Conservation (phyloP, 2,113 vertebrate species). For the Thinocorus orbignyianus region DNA sequence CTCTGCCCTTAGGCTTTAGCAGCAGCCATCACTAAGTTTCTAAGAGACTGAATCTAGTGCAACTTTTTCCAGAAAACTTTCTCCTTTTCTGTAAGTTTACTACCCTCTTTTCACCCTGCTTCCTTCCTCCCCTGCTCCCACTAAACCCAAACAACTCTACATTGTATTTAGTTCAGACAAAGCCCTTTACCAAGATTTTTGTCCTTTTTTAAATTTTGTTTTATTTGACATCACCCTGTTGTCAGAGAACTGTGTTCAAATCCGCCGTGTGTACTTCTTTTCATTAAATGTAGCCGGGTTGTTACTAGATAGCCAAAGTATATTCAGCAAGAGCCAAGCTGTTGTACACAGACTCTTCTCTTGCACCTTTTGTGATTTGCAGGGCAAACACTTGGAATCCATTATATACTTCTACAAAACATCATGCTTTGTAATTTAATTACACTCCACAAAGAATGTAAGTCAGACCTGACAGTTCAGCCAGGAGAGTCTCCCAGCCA, state of each 20-base stretch:
- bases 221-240: conserved; percentile 55
- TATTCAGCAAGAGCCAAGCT: neutral
- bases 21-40: neutral
- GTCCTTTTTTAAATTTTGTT: neutral
- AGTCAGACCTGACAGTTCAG: neutral
- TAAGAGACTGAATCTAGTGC: neutral
- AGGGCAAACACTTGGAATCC: neutral
- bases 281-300: neutral
- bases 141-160: conserved; percentile 46
- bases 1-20: neutral
- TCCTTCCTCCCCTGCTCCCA: neutral
- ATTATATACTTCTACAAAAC: neutral
- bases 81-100: conserved; percentile 44
- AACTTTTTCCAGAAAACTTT: neutral
- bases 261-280: neutral
- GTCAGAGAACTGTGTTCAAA: conserved; percentile 9
- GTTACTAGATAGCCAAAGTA: neutral
- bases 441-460: neutral
- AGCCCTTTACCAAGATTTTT: conserved; percentile 37
- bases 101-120: neutral
- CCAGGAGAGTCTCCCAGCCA: neutral
- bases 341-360: neutral
- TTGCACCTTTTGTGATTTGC: neutral
- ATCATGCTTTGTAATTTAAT: neutral
- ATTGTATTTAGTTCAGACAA: conserved; percentile 59